Evolutionary conservation across 2,888 invertebrate genomes (phyloP).

Genomic region (Drosophila kanekoi): DNA sequence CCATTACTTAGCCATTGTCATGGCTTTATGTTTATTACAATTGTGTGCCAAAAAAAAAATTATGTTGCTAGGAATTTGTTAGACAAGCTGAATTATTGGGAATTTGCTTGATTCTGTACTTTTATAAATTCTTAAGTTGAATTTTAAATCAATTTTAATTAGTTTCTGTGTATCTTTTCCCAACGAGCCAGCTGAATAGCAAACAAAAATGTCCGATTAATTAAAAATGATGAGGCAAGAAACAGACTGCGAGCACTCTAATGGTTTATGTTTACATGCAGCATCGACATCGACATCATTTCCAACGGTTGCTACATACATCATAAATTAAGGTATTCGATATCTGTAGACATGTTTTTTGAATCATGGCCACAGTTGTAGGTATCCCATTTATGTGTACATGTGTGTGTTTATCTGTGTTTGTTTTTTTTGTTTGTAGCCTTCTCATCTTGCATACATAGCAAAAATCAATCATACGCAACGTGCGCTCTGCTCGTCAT

Average conservation of each 20-base stretch:
- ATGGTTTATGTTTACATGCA: slow-evolving; percentile 12
- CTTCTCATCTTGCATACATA: slow-evolving; percentile 29
- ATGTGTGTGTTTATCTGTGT: slow-evolving; percentile 1
- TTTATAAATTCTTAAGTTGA: neutral
- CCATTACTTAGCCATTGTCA: slow-evolving; percentile 38
- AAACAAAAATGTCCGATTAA: slow-evolving; percentile 28
- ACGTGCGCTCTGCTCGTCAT: slow-evolving; percentile 62
- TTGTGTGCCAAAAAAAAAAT: slow-evolving; percentile 11
- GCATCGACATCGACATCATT: slow-evolving; percentile 29
- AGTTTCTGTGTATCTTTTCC: too few species aligned
- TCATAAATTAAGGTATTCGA: slow-evolving; percentile 23
- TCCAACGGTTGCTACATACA: slow-evolving; percentile 42
- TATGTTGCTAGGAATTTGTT: slow-evolving; percentile 10
- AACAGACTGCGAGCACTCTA: slow-evolving; percentile 1
- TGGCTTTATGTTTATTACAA: slow-evolving; percentile 40
- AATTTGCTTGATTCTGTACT: neutral
- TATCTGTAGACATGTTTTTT: slow-evolving; percentile 25
- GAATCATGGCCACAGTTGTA: slow-evolving; percentile 41
- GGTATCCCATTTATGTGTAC: slow-evolving; percentile 22
- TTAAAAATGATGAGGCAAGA: slow-evolving; percentile 37
- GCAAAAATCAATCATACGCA: slow-evolving; percentile 77
- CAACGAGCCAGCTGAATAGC: neutral
- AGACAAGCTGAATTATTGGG: slow-evolving; percentile 8
- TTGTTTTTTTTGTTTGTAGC: slow-evolving; percentile 20
- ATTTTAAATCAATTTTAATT: neutral